These are phyloP conservation scores for Rhipidura dahli DNA, from an alignment of 2,113 vertebrate genomes.

Conservation along the genomic window DNA sequence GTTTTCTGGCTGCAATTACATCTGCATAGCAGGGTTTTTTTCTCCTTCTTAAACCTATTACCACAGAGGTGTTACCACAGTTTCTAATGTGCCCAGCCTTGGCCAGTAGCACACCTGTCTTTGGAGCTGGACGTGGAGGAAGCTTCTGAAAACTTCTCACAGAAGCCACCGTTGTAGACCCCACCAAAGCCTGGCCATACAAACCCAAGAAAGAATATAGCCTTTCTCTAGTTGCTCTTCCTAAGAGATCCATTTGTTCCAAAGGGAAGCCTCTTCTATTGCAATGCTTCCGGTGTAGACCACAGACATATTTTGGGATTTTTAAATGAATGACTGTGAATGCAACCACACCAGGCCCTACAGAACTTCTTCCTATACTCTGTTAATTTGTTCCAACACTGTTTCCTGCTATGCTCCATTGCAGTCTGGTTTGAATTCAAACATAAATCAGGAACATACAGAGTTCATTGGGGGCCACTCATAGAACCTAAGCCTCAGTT, in stretches of 20 bases:
- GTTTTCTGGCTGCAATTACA: background rate
- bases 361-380: background rate
- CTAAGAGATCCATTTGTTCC: background rate
- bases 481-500: background rate
- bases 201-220: background rate
- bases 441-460: background rate
- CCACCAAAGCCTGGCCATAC: background rate
- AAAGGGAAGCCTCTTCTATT: background rate
- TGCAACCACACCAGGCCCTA: background rate
- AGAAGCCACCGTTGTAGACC: no score
- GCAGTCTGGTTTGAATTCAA: background rate
- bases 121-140: background rate
- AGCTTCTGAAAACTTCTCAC: background rate
- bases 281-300: background rate
- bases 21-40: fast-evolving
- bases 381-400: background rate
- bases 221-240: background rate
- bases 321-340: background rate
- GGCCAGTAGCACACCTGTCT: background rate
- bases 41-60: background rate
- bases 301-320: background rate
- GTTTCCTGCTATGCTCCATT: background rate
- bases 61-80: fast-evolving
- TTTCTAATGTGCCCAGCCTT: background rate
- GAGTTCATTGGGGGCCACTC: fast-evolving